These are phyloP conservation scores for Falco peregrinus DNA, from an alignment of 2,797 vertebrate genomes.

Conservation along the genomic window DNA sequence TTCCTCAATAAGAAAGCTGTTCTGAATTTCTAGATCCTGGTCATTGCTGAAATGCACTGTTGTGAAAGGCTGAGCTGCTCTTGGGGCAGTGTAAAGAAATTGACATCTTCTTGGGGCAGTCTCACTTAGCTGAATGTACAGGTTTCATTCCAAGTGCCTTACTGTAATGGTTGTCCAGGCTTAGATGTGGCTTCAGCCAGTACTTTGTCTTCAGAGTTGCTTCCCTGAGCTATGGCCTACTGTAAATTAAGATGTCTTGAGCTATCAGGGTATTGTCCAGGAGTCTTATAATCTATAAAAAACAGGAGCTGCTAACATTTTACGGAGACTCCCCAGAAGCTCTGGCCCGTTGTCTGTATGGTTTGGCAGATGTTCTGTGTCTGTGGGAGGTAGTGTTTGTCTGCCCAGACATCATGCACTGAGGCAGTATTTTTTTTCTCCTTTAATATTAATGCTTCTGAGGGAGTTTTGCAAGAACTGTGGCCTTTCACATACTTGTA, in stretches of 20 bases:
- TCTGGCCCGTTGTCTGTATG: background rate
- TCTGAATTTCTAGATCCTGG: background rate
- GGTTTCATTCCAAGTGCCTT: background rate
- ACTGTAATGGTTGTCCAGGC: background rate
- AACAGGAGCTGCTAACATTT: background rate
- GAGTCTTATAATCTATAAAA: background rate
- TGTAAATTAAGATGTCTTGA: background rate
- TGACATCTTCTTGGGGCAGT: background rate
- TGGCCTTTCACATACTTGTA: slow-evolving; percentile 74
- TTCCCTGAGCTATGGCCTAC: background rate
- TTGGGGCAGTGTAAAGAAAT: background rate
- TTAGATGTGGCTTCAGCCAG: background rate
- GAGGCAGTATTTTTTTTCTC: background rate
- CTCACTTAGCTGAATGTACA: rapidly evolving
- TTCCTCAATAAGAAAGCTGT: background rate
- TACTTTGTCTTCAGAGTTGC: background rate
- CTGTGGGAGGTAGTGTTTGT: background rate
- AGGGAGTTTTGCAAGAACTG: slow-evolving; percentile 56
- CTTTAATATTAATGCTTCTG: background rate
- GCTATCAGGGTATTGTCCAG: rapidly evolving
- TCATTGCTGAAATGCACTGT: background rate
- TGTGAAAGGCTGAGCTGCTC: background rate
- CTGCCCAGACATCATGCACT: background rate
- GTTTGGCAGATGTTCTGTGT: background rate
- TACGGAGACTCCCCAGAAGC: background rate